Conservation (phyloP, 2,113 vertebrate genomes). For the Epinephelus moara region DNA sequence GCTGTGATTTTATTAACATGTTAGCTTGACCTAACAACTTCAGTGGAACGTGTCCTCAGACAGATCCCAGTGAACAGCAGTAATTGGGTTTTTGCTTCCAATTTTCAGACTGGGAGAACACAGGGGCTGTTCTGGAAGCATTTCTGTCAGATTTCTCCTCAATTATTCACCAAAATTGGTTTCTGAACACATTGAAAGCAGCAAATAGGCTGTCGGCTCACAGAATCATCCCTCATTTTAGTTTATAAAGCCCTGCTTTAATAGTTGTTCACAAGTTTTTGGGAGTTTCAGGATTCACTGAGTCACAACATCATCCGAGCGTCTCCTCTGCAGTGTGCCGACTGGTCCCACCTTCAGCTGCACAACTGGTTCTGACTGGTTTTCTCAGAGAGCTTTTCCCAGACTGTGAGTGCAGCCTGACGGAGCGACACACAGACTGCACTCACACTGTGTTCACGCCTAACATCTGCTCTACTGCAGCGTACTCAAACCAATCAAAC, state of each 20-base stretch:
- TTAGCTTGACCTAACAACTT: constrained; percentile 10
- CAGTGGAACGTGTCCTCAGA: not conserved
- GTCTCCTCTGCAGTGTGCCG: not conserved
- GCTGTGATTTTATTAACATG: not conserved
- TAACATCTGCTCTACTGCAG: no score
- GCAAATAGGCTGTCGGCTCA: constrained; percentile 35
- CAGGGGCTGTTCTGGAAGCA: constrained; percentile 9
- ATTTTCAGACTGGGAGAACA: constrained; percentile 20
- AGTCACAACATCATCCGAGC: not conserved
- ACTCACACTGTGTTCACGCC: not conserved
- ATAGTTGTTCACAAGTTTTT: constrained; percentile 1
- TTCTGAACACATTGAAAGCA: constrained; percentile 15
- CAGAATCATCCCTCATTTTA: constrained; percentile 33
- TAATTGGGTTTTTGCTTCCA: constrained; percentile 34
- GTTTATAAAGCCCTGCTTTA: not conserved
- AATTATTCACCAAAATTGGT: constrained; percentile 56
- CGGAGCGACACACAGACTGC: not conserved
- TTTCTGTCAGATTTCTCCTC: constrained; percentile 30
- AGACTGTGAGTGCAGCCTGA: not conserved
- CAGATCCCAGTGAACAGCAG: not conserved
- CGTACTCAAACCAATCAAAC: no score
- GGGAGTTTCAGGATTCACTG: not conserved
- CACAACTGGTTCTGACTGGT: not conserved
- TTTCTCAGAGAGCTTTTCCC: not conserved
- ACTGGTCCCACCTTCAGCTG: not conserved